These are phyloP conservation scores for Porites divaricata DNA, from an alignment of 92 coral and sea anemone genomes.

Conservation along the genomic window DNA sequence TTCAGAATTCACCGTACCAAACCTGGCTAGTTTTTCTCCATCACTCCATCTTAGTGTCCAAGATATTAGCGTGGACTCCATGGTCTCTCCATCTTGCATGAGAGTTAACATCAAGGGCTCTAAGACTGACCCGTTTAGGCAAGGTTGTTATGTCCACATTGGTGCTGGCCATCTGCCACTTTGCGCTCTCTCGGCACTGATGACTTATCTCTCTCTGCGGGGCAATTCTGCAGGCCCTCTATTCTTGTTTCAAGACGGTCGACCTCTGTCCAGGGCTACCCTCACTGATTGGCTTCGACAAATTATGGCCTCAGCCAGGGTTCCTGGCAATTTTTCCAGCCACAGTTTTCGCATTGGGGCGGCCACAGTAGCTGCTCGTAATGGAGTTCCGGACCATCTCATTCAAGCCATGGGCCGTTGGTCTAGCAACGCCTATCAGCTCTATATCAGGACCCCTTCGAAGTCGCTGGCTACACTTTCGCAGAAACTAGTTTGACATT, in stretches of 20 bases:
- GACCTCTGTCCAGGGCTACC: slow-evolving; percentile 5
- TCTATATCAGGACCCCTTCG: slow-evolving; percentile 42
- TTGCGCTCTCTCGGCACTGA: slow-evolving; percentile 28
- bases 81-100: too few relatives aligned
- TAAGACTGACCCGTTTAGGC: slow-evolving; percentile 28
- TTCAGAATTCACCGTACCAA: too few relatives aligned
- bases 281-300: not conserved
- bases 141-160: slow-evolving; percentile 23
- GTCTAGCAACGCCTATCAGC: slow-evolving; percentile 43
- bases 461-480: slow-evolving; percentile 16
- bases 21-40: slow-evolving; percentile 9
- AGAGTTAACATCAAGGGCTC: too few relatives aligned
- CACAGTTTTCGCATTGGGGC: too few relatives aligned
- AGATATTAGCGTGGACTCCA: slow-evolving; percentile 13
- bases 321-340: slow-evolving; percentile 43
- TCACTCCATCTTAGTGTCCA: not conserved
- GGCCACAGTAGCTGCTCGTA: slow-evolving; percentile 28
- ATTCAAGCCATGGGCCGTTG: slow-evolving; percentile 47
- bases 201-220: slow-evolving; percentile 16
- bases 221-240: slow-evolving; percentile 34
- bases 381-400: not conserved
- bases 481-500: not conserved
- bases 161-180: slow-evolving; percentile 22
- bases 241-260: slow-evolving; percentile 5
- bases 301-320: not conserved